A percentile compares a stretch with the other conserved stretches of the same genome.
Evolutionary conservation across 2,888 invertebrate species (phyloP).

Genomic region (Drosophila diplacantha): DNA sequence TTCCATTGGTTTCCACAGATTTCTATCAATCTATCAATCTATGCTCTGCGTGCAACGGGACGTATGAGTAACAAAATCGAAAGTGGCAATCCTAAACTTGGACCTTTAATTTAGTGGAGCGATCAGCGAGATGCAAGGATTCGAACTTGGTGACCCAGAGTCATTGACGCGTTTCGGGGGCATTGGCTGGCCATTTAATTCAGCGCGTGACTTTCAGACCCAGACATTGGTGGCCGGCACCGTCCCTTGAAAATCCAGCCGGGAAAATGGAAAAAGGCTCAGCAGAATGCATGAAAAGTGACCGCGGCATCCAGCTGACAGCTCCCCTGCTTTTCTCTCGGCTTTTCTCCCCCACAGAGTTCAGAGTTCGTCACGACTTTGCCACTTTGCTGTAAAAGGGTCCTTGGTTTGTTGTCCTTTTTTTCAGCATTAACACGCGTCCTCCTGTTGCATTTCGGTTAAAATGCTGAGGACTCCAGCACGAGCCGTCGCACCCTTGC

Average conservation of each 20-base stretch:
- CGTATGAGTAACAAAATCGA: constrained; percentile 35
- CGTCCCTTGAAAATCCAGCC: constrained; percentile 4
- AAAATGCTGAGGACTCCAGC: constrained; percentile 31
- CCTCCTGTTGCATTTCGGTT: constrained; percentile 61
- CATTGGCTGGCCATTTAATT: constrained; percentile 43
- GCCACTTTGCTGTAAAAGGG: constrained; percentile 45
- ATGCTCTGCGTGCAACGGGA: constrained; percentile 21
- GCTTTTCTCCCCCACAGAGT: constrained; percentile 2
- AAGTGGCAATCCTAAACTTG: constrained; percentile 15
- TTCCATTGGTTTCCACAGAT: neutral
- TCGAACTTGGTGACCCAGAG: constrained; percentile 41
- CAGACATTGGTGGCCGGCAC: constrained; percentile 34
- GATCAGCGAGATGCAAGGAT: constrained; percentile 29
- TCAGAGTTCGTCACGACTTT: constrained; percentile 55
- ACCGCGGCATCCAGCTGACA: constrained; percentile 34
- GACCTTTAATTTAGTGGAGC: constrained; percentile 18
- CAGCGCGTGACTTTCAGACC: constrained; percentile 39
- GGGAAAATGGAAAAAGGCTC: constrained; percentile 39
- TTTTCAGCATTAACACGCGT: constrained; percentile 56
- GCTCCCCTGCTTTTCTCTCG: constrained; percentile 4
- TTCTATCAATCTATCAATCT: constrained; percentile 19
- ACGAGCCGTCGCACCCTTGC: neutral
- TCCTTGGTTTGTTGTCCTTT: constrained; percentile 38
- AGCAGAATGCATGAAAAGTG: constrained; percentile 57
- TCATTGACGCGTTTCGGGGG: constrained; percentile 42